A percentile compares a stretch with the other conserved stretches of the same genome.
phyloP scores from a whole-genome alignment of 2,888 invertebrate species.

The Leptogaster cylindrica region DNA sequence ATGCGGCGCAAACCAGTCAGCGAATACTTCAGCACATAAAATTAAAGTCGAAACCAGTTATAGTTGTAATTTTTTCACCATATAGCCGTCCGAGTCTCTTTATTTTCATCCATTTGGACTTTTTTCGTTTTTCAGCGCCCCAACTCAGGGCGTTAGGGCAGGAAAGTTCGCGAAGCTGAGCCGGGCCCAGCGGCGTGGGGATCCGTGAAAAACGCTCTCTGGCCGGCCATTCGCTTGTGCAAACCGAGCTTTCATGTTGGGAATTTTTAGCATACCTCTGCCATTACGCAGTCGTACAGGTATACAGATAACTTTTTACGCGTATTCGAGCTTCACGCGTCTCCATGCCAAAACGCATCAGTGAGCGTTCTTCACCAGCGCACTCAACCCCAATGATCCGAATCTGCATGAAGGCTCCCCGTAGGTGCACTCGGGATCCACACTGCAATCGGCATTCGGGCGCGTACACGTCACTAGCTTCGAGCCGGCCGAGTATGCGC shows the following conservation, averaged over 20 bases:
- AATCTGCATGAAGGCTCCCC: background rate
- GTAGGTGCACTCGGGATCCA: background rate
- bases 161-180: background rate
- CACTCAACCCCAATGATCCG: background rate
- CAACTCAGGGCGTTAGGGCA: background rate
- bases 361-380: background rate
- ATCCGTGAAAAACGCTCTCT: constrained; percentile 8
- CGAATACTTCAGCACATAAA: constrained; percentile 30
- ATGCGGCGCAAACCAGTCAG: constrained; percentile 16
- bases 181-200: constrained; percentile 11
- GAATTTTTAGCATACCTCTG: constrained; percentile 27
- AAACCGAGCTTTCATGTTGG: constrained; percentile 16
- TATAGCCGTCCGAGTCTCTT: constrained; percentile 6
- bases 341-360: background rate
- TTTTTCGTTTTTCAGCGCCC: constrained; percentile 6
- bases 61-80: constrained; percentile 28
- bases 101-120: constrained; percentile 6
- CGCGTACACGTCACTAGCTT: constrained; percentile 3
- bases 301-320: background rate
- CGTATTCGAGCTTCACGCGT: background rate
- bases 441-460: background rate
- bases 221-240: background rate
- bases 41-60: constrained; percentile 32
- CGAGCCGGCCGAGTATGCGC: constrained; percentile 3
- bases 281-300: constrained; percentile 17